Percentiles rank a stretch among this genome's conserved stretches.
phyloP scores from a whole-genome alignment of 2,113 vertebrate species.

The Egretta garzetta region DNA sequence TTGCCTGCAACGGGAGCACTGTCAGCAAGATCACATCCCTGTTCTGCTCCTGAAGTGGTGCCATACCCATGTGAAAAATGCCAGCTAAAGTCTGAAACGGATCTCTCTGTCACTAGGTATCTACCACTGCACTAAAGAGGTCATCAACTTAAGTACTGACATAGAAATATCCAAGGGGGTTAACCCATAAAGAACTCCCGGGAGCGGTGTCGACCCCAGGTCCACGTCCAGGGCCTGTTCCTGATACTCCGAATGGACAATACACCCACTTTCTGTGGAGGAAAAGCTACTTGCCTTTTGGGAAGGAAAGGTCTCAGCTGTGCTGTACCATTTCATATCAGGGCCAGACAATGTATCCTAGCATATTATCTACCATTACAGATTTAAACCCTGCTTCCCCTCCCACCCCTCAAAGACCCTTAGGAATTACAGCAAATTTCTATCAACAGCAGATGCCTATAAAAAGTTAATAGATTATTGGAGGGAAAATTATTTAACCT shows the following conservation, averaged over 20 bases:
- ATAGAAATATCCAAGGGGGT: not conserved
- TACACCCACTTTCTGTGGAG: no score
- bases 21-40: not conserved
- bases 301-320: not conserved
- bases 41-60: not conserved
- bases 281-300: not conserved
- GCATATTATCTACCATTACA: accelerated
- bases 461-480: not conserved
- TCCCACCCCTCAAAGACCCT: not conserved
- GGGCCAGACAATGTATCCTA: not conserved
- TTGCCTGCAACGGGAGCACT: not conserved
- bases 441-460: not conserved
- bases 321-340: not conserved
- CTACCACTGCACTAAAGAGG: not conserved
- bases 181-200: not conserved
- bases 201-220: accelerated
- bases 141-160: not conserved
- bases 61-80: not conserved
- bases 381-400: not conserved
- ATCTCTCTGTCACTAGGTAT: not conserved
- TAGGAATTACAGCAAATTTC: not conserved
- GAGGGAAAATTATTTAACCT: not conserved
- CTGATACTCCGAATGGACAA: not conserved
- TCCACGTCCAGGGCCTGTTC: accelerated
- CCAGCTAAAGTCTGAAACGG: not conserved